Conservation (phyloP, 2,888 invertebrate species). For the Mesoligia furuncula region DNA sequence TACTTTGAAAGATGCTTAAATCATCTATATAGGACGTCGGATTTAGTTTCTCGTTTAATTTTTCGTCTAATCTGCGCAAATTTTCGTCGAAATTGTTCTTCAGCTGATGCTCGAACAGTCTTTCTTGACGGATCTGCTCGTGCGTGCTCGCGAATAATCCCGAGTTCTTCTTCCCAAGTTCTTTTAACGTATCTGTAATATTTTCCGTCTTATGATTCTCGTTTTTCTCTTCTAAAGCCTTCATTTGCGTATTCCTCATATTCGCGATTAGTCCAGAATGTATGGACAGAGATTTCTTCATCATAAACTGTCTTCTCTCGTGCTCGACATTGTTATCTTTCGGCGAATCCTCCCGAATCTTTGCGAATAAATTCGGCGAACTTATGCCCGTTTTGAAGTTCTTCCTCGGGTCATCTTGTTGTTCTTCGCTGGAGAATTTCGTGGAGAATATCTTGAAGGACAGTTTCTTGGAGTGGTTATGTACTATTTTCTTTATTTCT, state of each 20-base stretch:
- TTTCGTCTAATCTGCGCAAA: constrained; percentile 80
- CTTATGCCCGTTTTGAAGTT: constrained; percentile 82
- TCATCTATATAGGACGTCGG: constrained; percentile 80
- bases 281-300: constrained; percentile 87
- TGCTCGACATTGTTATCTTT: constrained; percentile 67
- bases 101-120: constrained; percentile 86
- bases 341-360: constrained; percentile 78
- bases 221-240: constrained; percentile 87
- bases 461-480: constrained; percentile 88
- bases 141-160: constrained; percentile 93
- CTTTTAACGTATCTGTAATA: constrained; percentile 82
- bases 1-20: constrained; percentile 79
- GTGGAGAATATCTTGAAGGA: constrained; percentile 85
- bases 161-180: constrained; percentile 76
- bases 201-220: constrained; percentile 53
- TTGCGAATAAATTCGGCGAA: constrained; percentile 86
- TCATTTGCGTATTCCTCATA: constrained; percentile 81
- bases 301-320: constrained; percentile 77
- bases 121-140: constrained; percentile 92
- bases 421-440: constrained; percentile 82
- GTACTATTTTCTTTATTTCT: constrained; percentile 94
- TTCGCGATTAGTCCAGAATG: constrained; percentile 84
- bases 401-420: constrained; percentile 81
- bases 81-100: constrained; percentile 88
- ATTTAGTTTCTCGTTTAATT: constrained; percentile 78